Evolutionary conservation across 2,888 invertebrate species (phyloP).

Genomic region (Hirtodrosophila confusa): DNA sequence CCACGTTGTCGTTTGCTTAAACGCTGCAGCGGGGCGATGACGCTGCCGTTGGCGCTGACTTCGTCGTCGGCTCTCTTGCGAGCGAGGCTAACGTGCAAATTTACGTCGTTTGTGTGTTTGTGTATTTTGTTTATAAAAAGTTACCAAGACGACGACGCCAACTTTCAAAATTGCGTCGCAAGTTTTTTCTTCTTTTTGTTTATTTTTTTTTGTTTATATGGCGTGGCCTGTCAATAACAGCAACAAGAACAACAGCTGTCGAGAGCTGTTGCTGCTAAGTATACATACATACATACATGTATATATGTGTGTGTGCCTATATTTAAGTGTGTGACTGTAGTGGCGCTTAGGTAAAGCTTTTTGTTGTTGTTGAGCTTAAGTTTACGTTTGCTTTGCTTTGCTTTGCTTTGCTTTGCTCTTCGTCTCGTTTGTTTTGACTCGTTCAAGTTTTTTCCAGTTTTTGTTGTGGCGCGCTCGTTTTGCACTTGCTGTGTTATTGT

Average conservation of each 20-base stretch:
- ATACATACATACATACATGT: neutral
- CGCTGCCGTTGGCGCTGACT: neutral
- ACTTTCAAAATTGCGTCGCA: constrained; percentile 77
- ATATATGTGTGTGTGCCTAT: constrained; percentile 11
- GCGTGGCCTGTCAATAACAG: constrained; percentile 13
- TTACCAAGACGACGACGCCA: constrained; percentile 70
- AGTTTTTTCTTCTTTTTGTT: constrained; percentile 49
- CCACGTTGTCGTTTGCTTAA: constrained; percentile 44
- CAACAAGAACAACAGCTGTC: constrained; percentile 31
- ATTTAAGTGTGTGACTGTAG: constrained; percentile 51
- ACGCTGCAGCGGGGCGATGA: constrained; percentile 9
- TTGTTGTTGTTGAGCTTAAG: constrained; percentile 27
- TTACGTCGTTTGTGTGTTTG: constrained; percentile 15
- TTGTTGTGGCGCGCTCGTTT: constrained; percentile 76
- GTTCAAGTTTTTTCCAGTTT: constrained; percentile 35
- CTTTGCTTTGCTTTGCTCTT: constrained; percentile 33
- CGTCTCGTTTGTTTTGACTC: constrained; percentile 49
- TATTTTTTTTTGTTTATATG: too few relatives aligned
- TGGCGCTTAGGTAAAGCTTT: constrained; percentile 33
- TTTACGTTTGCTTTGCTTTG: constrained; percentile 4
- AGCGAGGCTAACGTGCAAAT: constrained; percentile 47
- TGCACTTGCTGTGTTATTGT: constrained; percentile 13
- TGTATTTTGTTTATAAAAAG: constrained; percentile 63
- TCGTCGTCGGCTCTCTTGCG: constrained; percentile 3
- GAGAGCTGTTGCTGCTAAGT: constrained; percentile 8